A percentile compares a stretch with the other conserved stretches of the same genome.
phyloP scores from a whole-genome alignment of 2,888 invertebrate genomes.

The Vanessa cardui region DNA sequence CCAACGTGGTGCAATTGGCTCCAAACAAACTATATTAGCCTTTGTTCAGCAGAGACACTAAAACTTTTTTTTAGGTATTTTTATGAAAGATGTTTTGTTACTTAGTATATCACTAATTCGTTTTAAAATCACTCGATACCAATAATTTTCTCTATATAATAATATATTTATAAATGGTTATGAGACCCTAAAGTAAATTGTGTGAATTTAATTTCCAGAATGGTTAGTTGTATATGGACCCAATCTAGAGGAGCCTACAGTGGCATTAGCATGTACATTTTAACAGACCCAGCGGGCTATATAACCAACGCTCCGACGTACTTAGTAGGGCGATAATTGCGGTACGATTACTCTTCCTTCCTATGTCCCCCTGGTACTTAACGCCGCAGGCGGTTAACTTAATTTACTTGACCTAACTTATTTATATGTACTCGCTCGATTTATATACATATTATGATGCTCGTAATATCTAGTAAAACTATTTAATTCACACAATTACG shows the following conservation, averaged over 20 bases:
- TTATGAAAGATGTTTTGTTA: too few relatives aligned
- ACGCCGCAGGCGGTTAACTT: slow-evolving; percentile 18
- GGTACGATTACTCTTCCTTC: slow-evolving; percentile 56
- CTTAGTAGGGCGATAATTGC: slow-evolving; percentile 79
- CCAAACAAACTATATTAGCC: too few relatives aligned
- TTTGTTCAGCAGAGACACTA: too few relatives aligned
- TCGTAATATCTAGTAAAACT: not conserved
- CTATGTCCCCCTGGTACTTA: slow-evolving; percentile 34
- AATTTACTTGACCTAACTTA: slow-evolving; percentile 22
- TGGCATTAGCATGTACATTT: slow-evolving; percentile 17
- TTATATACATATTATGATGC: slow-evolving; percentile 4
- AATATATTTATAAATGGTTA: too few relatives aligned
- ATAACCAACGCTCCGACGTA: slow-evolving; percentile 65
- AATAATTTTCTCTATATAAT: too few relatives aligned
- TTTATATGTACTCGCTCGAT: slow-evolving; percentile 6
- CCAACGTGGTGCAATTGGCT: too few relatives aligned
- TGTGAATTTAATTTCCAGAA: not conserved
- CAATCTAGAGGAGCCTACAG: not conserved
- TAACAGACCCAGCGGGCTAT: slow-evolving; percentile 52
- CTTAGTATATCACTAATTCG: too few relatives aligned
- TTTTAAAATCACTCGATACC: too few relatives aligned
- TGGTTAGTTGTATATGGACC: not conserved
- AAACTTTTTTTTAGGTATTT: too few relatives aligned
- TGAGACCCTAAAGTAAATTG: too few relatives aligned
- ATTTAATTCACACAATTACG: not conserved